phyloP scores from a whole-genome alignment of 1,140 invertebrate genomes.

The Sarcophaga bullata region DNA sequence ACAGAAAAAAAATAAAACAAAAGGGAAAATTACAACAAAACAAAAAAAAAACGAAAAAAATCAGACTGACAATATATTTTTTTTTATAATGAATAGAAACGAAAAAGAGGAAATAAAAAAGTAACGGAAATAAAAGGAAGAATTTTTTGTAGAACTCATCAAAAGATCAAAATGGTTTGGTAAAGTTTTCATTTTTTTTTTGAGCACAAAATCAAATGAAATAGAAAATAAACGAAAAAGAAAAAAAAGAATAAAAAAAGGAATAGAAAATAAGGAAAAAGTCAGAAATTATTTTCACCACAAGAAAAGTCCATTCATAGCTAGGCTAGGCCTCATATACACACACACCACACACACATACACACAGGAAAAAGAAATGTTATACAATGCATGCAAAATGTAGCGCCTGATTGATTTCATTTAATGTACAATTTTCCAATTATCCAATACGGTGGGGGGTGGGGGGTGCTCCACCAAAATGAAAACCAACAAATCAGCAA shows the following conservation, averaged over 20 bases:
- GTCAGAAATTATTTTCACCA: no score
- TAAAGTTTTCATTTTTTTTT: background rate
- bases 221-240: background rate
- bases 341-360: background rate
- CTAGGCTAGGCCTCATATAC: background rate
- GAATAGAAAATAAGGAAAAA: background rate
- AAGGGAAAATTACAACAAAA: background rate
- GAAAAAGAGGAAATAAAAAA: background rate
- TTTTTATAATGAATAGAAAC: background rate
- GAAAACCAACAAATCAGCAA: slow-evolving; percentile 18
- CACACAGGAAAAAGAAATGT: background rate
- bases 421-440: slow-evolving; percentile 40
- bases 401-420: slow-evolving; percentile 37
- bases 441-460: background rate
- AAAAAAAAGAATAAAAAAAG: background rate
- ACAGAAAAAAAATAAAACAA: background rate
- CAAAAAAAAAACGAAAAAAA: background rate
- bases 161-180: slow-evolving; percentile 28
- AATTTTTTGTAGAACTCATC: slow-evolving; percentile 11
- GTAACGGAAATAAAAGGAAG: slow-evolving; percentile 34
- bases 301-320: no score
- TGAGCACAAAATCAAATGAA: no score
- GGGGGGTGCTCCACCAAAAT: background rate
- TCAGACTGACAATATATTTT: slow-evolving; percentile 6
- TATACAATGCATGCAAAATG: background rate